Conservation (phyloP, 2,888 invertebrate species). For the Ligdia adustata region DNA sequence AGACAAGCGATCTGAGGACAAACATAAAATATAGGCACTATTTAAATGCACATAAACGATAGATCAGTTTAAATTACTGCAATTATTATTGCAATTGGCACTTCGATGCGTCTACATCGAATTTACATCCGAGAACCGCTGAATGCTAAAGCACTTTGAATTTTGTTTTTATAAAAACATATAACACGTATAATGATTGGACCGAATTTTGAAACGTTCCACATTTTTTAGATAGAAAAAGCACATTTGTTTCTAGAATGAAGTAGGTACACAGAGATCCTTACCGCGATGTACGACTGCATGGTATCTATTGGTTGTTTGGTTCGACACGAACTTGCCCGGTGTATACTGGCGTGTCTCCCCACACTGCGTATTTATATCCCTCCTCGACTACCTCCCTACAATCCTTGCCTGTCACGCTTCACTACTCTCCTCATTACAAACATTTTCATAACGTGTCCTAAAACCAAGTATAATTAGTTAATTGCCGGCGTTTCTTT, state of each 20-base stretch:
- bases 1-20: conserved; percentile 59
- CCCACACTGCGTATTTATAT: conserved; percentile 59
- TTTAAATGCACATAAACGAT: too few species aligned
- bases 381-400: conserved; percentile 50
- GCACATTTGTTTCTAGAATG: too few species aligned
- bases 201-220: too few species aligned
- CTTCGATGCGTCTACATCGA: too few species aligned
- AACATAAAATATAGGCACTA: conserved; percentile 10
- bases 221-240: too few species aligned
- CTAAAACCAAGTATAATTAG: conserved; percentile 50
- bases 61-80: too few species aligned
- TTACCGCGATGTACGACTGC: conserved; percentile 61
- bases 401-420: conserved; percentile 69
- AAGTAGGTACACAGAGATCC: too few species aligned
- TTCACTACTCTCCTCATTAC: conserved; percentile 63
- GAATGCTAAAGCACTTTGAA: too few species aligned
- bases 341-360: conserved; percentile 38
- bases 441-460: conserved; percentile 65
- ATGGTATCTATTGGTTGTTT: conserved; percentile 47
- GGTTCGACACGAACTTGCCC: conserved; percentile 39
- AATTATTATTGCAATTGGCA: too few species aligned
- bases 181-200: too few species aligned
- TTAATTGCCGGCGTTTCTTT: conserved; percentile 47
- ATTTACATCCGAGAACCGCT: too few species aligned
- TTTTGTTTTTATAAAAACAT: too few species aligned